Evolutionary conservation across 2,797 vertebrate genomes (phyloP).

Genomic region (Phataginus tetradactyla): DNA sequence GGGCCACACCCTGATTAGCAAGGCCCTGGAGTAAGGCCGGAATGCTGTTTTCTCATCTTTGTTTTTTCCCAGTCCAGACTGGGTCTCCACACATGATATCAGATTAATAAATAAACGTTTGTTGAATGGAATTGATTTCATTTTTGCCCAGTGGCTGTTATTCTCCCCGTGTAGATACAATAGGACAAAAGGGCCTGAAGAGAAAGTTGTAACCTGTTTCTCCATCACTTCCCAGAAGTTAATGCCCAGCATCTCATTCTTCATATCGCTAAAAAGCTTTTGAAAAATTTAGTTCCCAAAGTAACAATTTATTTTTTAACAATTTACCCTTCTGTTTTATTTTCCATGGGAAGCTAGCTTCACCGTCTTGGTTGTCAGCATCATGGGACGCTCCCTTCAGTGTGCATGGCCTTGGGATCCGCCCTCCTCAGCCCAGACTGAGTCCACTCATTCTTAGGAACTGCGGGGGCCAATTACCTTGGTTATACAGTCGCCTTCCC

Average conservation of each 20-base stretch:
- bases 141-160: neutral
- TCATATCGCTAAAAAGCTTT: slow-evolving; percentile 57
- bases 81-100: neutral
- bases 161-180: neutral
- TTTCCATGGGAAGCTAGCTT: slow-evolving; percentile 84
- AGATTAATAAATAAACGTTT: neutral
- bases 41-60: neutral
- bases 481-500: slow-evolving; percentile 72
- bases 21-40: neutral
- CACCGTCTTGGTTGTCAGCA: slow-evolving; percentile 75
- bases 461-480: slow-evolving; percentile 76
- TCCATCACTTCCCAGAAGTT: neutral
- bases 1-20: neutral
- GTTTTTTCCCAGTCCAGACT: neutral
- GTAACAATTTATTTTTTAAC: slow-evolving; percentile 68
- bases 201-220: neutral
- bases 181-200: neutral
- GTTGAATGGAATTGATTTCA: slow-evolving; percentile 2
- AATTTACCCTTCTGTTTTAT: slow-evolving; percentile 22
- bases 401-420: slow-evolving; percentile 78
- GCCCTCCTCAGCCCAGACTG: slow-evolving; percentile 78
- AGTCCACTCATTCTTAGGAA: slow-evolving; percentile 78
- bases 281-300: neutral
- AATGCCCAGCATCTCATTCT: neutral
- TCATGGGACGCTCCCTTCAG: slow-evolving; percentile 73